Evolutionary conservation across 1,140 invertebrate species (phyloP).

Genomic region (Cyclargus thomasi): DNA sequence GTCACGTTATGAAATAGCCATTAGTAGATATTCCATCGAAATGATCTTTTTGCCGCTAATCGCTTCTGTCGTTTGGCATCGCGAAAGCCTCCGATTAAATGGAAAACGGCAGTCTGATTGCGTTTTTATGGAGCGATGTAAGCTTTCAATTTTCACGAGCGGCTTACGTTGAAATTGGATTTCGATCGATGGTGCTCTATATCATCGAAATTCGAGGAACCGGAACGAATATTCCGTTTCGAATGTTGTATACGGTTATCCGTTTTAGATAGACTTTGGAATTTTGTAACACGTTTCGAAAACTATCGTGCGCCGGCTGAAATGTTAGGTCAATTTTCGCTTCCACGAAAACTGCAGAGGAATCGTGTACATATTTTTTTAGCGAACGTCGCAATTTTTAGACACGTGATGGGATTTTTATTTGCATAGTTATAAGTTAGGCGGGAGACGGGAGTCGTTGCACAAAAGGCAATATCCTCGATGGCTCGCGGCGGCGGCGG

Average conservation of each 20-base stretch:
- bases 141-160: not conserved
- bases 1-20: slow-evolving; percentile 5
- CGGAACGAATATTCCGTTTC: not conserved
- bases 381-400: not conserved
- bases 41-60: slow-evolving; percentile 1
- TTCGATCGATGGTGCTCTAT: not conserved
- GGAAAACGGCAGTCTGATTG: not conserved
- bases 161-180: not conserved
- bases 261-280: not conserved
- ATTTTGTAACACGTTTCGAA: not conserved
- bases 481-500: not conserved
- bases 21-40: slow-evolving; percentile 7
- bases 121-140: not conserved
- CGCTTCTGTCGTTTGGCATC: not conserved
- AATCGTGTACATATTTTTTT: not conserved
- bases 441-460: not conserved
- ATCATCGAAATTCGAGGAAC: not conserved
- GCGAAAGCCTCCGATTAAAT: slow-evolving; percentile 2
- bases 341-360: not conserved
- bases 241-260: not conserved
- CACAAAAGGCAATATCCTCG: slow-evolving; percentile 7
- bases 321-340: not conserved
- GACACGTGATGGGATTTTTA: not conserved
- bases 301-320: not conserved
- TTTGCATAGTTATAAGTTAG: slow-evolving; percentile 1